Conservation (phyloP, 2,888 invertebrate genomes). For the Drosophila formosana region DNA sequence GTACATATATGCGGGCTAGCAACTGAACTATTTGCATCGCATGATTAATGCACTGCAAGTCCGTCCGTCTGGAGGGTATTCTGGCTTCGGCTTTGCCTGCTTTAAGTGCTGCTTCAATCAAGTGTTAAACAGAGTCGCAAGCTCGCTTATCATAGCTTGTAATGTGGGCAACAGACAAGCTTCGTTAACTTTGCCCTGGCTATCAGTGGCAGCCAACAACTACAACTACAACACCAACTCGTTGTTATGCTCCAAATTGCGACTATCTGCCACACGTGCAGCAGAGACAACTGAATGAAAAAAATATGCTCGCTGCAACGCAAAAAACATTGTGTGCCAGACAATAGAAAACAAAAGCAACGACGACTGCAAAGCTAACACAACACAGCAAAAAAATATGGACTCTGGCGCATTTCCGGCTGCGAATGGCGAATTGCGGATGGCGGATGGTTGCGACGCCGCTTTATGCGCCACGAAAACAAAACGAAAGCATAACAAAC, state of each 20-base stretch:
- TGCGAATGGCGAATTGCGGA: conserved; percentile 58
- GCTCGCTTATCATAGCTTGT: conserved; percentile 38
- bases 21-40: conserved; percentile 28
- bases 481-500: conserved; percentile 6
- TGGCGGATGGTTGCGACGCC: conserved; percentile 73
- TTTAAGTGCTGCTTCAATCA: conserved; percentile 18
- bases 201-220: conserved; percentile 33
- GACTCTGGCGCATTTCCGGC: conserved; percentile 81
- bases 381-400: conserved; percentile 49
- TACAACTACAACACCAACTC: conserved; percentile 28
- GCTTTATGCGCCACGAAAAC: conserved; percentile 61
- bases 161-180: conserved; percentile 62
- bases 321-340: conserved; percentile 35
- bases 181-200: conserved; percentile 71
- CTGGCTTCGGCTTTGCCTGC: too few species aligned
- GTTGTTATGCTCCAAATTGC: conserved; percentile 61
- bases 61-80: conserved; percentile 1
- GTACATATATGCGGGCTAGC: conserved; percentile 20
- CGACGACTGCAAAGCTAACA: conserved; percentile 39
- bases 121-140: conserved; percentile 28
- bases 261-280: conserved; percentile 10
- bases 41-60: conserved; percentile 13
- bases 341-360: conserved; percentile 62
- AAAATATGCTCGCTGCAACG: conserved; percentile 61
- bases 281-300: conserved; percentile 29